Evolutionary conservation across 2,888 invertebrate species (phyloP), one percentile per base, ranked within the genome.

Genomic region (Chrysina gloriosa): DNA sequence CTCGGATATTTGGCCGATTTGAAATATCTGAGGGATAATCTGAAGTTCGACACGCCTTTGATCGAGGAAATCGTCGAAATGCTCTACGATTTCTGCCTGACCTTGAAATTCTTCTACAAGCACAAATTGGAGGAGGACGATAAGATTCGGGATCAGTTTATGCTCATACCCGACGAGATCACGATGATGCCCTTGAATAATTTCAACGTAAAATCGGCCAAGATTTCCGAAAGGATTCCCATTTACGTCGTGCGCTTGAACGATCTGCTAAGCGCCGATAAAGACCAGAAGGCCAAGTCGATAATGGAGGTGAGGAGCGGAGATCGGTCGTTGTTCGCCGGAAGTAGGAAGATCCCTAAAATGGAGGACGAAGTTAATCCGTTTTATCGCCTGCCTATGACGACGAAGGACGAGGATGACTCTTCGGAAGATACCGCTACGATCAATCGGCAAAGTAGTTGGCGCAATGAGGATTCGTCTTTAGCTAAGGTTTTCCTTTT

Each of bases 81-180:
- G 39, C 25, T 66, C 0, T 48, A 34, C 58, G 66, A 66, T 6
- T 34, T 66, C 23, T 66, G 58, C 16, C 48, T 66, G 31, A 58
- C 58, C 6, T 11, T 58, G 1, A 66, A 66, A 11, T 66, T 66
- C 58, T 66, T 58, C 23, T 66, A 58, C 36, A 66, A 56, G 1
- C 19, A 31, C 9, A n/a, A 25, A 1, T 25, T 66, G 48, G 45
- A 58, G 23, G 47, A 48, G 19, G 34, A 29, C 25, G 66, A 66
- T 48, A 56, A 16, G 25, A 58, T 66, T 2, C 21, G 66, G 25
- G 58, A 66, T 14, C 47, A 48, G 6, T 66, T 66, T 19, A 31
- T 58, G n/a, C 16, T 66, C 5, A 36, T 66, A n/a, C 66, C 66
- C 1, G 58, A 66, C 14, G 31, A 19, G 0, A 39, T 58, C 6